A percentile compares a stretch with the other conserved stretches of the same genome.
Evolutionary conservation across 2,797 vertebrate species (phyloP).

Genomic region (Pangasius mekongensis): DNA sequence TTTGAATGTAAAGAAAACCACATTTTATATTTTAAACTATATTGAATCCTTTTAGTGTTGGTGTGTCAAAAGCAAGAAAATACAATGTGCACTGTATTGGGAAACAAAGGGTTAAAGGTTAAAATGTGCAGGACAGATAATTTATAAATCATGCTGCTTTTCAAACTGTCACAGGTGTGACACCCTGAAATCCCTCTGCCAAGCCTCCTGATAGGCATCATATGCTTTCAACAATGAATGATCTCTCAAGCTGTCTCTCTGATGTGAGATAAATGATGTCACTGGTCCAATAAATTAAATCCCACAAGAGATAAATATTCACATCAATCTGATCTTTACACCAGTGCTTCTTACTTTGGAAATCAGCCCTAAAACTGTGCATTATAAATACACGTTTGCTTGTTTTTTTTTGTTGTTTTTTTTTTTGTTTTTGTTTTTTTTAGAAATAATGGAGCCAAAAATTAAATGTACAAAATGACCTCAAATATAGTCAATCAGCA

Average conservation of each 20-base stretch:
- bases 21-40: not conserved
- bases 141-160: slow-evolving; percentile 49
- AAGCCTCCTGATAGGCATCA: slow-evolving; percentile 59
- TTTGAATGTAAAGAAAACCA: not conserved
- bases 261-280: slow-evolving; percentile 53
- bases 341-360: not conserved
- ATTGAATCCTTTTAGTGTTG: not conserved
- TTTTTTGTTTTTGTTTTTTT: not conserved
- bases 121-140: slow-evolving; percentile 20
- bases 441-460: not conserved
- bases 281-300: slow-evolving; percentile 44
- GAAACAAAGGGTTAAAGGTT: not conserved
- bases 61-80: not conserved
- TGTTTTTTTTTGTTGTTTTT: no score
- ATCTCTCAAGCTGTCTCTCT: slow-evolving; percentile 53
- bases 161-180: slow-evolving; percentile 39
- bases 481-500: slow-evolving; percentile 1
- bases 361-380: no score
- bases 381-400: not conserved
- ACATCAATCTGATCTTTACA: not conserved
- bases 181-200: slow-evolving; percentile 34
- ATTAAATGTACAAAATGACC: not conserved
- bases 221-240: slow-evolving; percentile 68
- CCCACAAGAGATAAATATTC: slow-evolving; percentile 22
- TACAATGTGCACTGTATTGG: not conserved